Evolutionary conservation across 2,888 invertebrate species (phyloP).

Genomic region (Himalopsyche tibetana): DNA sequence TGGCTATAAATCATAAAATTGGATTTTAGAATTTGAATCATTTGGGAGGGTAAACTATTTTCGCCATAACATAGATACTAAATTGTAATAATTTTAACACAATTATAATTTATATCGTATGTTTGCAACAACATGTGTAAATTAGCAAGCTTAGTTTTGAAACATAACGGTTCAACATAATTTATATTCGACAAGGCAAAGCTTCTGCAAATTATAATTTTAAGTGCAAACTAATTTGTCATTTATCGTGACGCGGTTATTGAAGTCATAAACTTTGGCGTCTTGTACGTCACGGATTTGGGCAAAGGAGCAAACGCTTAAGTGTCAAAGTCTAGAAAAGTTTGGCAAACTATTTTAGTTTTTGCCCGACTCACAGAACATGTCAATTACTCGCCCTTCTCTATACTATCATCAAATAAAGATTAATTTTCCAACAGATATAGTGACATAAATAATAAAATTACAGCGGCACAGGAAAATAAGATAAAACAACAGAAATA

Average conservation of each 20-base stretch:
- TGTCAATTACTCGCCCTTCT: background rate
- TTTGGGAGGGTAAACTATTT: too few relatives aligned
- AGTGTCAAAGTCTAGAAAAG: background rate
- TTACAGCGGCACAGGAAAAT: too few relatives aligned
- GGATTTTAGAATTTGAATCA: too few relatives aligned
- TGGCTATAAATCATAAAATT: too few relatives aligned
- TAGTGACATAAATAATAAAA: too few relatives aligned
- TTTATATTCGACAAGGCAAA: conserved; percentile 15
- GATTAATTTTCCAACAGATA: too few relatives aligned
- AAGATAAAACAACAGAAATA: too few relatives aligned
- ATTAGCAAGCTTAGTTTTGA: background rate
- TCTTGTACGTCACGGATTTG: background rate
- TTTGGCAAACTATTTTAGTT: background rate
- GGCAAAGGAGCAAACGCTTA: background rate
- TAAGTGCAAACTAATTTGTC: conserved; percentile 23
- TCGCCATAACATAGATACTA: too few relatives aligned
- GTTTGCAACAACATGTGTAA: background rate
- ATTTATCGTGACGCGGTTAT: background rate
- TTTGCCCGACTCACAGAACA: background rate
- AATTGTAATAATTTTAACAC: background rate
- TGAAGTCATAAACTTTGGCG: background rate
- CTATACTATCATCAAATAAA: background rate
- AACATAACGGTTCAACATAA: background rate
- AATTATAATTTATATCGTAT: conserved; percentile 24
- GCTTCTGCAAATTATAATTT: background rate